These are phyloP conservation scores for Scortum barcoo DNA, from an alignment of 2,113 vertebrate species.

Conservation along the genomic window DNA sequence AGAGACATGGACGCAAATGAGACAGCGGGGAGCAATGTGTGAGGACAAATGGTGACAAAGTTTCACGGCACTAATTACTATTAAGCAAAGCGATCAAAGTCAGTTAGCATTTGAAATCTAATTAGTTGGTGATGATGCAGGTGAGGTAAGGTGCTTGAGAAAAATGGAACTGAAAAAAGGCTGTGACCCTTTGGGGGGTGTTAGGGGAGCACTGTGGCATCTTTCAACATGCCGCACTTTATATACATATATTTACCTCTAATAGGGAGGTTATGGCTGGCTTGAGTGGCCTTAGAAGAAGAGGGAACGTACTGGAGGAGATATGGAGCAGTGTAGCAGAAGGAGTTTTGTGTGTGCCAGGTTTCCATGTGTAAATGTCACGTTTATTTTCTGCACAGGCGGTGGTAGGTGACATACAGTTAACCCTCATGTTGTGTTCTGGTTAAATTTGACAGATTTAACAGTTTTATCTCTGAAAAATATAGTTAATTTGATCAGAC, in stretches of 20 bases:
- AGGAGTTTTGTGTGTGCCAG: not conserved
- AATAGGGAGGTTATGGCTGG: not conserved
- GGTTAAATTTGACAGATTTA: too few species aligned
- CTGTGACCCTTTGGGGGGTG: constrained; percentile 7
- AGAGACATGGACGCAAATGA: constrained; percentile 49
- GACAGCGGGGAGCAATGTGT: constrained; percentile 35
- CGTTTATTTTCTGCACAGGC: not conserved
- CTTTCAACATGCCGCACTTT: not conserved
- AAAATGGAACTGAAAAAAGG: constrained; percentile 3
- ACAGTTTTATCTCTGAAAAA: too few species aligned
- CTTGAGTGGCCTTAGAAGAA: constrained; percentile 3
- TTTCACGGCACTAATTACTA: constrained; percentile 53
- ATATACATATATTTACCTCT: constrained; percentile 2
- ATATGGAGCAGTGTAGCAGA: not conserved
- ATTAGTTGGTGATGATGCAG: constrained; percentile 4
- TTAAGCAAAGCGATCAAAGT: constrained; percentile 43
- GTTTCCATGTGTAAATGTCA: too few species aligned
- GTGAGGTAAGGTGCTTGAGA: constrained; percentile 14
- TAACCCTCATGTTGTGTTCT: too few species aligned
- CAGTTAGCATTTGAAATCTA: constrained; percentile 40
- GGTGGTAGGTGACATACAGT: not conserved
- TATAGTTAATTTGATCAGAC: too few species aligned
- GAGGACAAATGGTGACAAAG: constrained; percentile 31
- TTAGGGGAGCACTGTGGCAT: not conserved
- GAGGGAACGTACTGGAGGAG: not conserved